Conservation (phyloP, 92 coral and sea anemone genomes). For the Epizoanthus scotinus region DNA sequence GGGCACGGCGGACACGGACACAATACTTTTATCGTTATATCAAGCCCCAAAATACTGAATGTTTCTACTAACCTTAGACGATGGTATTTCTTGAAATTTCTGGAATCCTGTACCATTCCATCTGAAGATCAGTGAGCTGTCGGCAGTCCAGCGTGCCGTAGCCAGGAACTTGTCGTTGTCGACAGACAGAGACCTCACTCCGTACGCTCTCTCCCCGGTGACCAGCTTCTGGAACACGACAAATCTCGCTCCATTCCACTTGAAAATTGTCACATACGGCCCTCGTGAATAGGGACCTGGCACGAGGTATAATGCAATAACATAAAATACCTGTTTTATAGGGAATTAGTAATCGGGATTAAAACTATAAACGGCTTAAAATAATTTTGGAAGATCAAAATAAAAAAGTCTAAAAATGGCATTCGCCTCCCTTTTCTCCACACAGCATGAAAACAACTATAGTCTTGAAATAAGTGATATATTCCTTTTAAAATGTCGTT, state of each 20-base stretch:
- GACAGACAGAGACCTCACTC: conserved; percentile 68
- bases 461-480: neutral
- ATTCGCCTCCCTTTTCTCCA: too few species aligned
- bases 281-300: conserved; percentile 84
- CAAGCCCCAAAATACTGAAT: neutral
- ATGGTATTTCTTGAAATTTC: conserved; percentile 79
- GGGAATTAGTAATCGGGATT: neutral
- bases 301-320: neutral
- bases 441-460: neutral
- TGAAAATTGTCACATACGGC: conserved; percentile 70
- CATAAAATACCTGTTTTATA: neutral
- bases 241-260: conserved; percentile 88
- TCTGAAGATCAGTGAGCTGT: conserved; percentile 71
- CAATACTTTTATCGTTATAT: neutral
- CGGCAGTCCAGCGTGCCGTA: conserved; percentile 79
- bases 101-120: conserved; percentile 89
- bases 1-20: neutral
- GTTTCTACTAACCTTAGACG: conserved; percentile 62
- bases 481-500: neutral
- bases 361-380: neutral
- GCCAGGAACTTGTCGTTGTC: conserved; percentile 71
- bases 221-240: conserved; percentile 54
- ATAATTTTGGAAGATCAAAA: neutral
- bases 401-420: too few species aligned
- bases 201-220: conserved; percentile 83